Percentiles rank a stretch among this genome's conserved stretches.
phyloP scores from a whole-genome alignment of 1,140 invertebrate species.

The Eriosoma lanigerum region DNA sequence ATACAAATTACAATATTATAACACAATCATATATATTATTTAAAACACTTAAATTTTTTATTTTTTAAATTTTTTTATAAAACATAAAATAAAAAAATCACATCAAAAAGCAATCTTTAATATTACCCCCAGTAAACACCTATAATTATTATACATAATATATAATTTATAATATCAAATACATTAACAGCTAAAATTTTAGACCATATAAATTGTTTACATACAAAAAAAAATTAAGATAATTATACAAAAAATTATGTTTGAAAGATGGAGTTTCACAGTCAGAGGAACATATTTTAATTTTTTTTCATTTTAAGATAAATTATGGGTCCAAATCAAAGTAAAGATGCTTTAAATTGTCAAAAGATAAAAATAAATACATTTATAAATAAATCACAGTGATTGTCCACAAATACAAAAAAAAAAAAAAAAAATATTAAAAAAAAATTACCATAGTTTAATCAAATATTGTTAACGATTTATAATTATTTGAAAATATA shows the following conservation, averaged over 20 bases:
- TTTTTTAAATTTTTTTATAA: conserved; percentile 28
- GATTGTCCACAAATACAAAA: conserved; percentile 41
- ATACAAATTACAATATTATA: neutral
- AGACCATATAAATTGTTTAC: conserved; percentile 23
- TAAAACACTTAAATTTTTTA: conserved; percentile 20
- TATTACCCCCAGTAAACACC: conserved; percentile 32
- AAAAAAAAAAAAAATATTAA: conserved; percentile 16
- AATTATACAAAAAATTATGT: neutral
- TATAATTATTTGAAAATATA: conserved; percentile 13
- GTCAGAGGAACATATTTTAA: neutral
- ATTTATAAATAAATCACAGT: neutral
- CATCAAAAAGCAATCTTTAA: conserved; percentile 44
- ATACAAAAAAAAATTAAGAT: neutral
- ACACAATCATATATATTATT: neutral
- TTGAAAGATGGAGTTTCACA: neutral
- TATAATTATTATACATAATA: conserved; percentile 34
- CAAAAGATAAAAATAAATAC: neutral
- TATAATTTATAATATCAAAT: conserved; percentile 36
- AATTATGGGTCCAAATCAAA: neutral
- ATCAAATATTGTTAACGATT: conserved; percentile 6
- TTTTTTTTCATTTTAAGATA: neutral
- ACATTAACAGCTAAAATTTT: conserved; percentile 37
- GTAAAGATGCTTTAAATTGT: neutral
- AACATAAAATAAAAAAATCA: conserved; percentile 51
- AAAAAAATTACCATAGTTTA: neutral